These are phyloP conservation scores for Notechis scutatus DNA, from an alignment of 2,113 vertebrate species.

Conservation along the genomic window DNA sequence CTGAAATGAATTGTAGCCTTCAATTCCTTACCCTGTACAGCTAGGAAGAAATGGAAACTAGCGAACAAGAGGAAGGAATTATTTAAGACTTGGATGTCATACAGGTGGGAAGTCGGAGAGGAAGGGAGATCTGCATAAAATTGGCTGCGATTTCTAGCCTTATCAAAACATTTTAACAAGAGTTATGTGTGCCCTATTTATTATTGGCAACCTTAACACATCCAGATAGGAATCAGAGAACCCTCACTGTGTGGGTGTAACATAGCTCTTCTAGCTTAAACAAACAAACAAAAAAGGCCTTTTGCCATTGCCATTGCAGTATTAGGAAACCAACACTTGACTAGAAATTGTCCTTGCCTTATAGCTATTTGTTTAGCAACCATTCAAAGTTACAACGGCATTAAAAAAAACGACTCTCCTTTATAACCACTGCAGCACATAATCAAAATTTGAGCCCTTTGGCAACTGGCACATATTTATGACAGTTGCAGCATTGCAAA, in stretches of 20 bases:
- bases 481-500: neutral
- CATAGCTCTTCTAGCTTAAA: neutral
- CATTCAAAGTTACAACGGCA: too few species aligned
- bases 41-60: neutral
- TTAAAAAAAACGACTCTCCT: too few species aligned
- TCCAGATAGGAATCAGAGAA: neutral
- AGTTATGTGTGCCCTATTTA: neutral
- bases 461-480: too few species aligned
- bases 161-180: neutral
- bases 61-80: neutral
- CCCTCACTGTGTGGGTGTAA: neutral
- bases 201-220: neutral
- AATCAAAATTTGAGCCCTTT: too few species aligned
- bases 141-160: neutral
- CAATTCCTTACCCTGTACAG: neutral
- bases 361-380: too few species aligned
- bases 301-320: neutral
- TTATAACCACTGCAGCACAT: too few species aligned
- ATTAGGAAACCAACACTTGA: neutral
- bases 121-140: neutral
- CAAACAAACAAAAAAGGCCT: neutral
- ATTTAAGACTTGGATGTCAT: neutral
- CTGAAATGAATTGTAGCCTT: neutral
- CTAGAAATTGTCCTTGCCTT: too few species aligned
- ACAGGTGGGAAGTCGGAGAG: neutral